Conservation (phyloP, 1,140 invertebrate genomes). For the Nasonia giraulti region DNA sequence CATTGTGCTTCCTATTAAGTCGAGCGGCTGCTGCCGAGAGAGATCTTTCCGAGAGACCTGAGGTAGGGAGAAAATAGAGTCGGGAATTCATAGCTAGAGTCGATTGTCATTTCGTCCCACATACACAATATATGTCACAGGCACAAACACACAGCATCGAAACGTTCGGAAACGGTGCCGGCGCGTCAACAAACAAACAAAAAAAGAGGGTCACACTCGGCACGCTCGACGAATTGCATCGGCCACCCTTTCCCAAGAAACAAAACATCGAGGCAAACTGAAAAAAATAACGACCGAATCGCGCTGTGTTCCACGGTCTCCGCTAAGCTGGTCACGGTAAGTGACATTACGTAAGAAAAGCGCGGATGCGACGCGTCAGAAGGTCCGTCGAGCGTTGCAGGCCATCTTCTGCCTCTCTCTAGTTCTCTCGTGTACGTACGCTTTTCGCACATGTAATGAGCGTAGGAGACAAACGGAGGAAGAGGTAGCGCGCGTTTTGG, state of each 20-base stretch:
- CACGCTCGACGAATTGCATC: constrained; percentile 20
- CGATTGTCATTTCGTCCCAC: background rate
- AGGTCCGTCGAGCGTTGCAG: constrained; percentile 59
- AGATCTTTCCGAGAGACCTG: background rate
- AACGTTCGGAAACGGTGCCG: background rate
- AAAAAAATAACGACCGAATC: background rate
- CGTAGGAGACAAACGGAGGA: constrained; percentile 44
- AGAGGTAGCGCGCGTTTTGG: constrained; percentile 30
- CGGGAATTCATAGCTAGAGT: background rate
- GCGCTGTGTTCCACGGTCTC: background rate
- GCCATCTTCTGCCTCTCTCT: constrained; percentile 54
- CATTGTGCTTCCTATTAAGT: constrained; percentile 34
- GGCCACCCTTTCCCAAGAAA: constrained; percentile 26
- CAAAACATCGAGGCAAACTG: constrained; percentile 3
- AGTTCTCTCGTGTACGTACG: background rate
- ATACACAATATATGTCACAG: background rate
- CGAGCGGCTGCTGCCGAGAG: background rate
- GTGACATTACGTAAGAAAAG: constrained; percentile 57
- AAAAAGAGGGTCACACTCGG: background rate
- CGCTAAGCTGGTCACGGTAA: constrained; percentile 50
- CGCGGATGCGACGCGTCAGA: constrained; percentile 63
- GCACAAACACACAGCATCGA: background rate
- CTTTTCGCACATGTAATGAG: constrained; percentile 37
- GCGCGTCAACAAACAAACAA: background rate
- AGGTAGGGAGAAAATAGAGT: background rate